Base-by-base conservation (phyloP, 2,888 invertebrate species). In the Panopea generosa region DNA sequence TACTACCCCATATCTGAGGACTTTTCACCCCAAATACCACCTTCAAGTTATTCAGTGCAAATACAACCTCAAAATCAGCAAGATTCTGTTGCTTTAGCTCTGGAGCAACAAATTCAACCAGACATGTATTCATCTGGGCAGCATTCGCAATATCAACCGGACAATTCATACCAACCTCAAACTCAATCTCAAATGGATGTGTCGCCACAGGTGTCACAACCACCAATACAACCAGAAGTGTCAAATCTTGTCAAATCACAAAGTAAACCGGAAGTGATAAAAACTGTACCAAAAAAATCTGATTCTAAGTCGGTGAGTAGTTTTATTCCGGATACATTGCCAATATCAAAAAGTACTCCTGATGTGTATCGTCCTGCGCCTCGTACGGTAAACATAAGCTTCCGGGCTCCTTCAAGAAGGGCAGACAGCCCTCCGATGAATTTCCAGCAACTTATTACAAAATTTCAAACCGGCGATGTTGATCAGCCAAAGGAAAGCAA, bases 1-100 rank as follows among this genome's bases (percentile, higher is more conserved):
- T 80, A 77, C 62, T 80, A 80, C 45, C 80, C 80, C 0, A 73
- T 29, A n/a, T 76, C 73, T n/a, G 80, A 76, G 49, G 80, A 80
- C 16, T 77, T 80, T 55, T 50, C 70, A n/a, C 70, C 60, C 26
- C 68, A 74, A 33, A 66, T 79, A 60, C 76, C 76, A 66, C 66
- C 52, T n/a, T 47, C 74, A 14, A 73, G 60, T 63, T 76, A 80
- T 70, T 62, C 72, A 49, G 62, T 59, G 24, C 59, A 65, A 26
- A 24, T 55, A 4, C 18, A 4, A 11, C 33, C 33, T 33, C 33
- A 33, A 4, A 11, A 7, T 11, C 4, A 7, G 33, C 33, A 33
- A 33, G 33, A 33, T 7, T 11, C 33, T 33, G 11, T 33, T 4
- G 6, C 4, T 7, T 33, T 33, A 11, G 40, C 40, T 52, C 22